Conservation (phyloP, 2,113 vertebrate species). For the Oplegnathus fasciatus region DNA sequence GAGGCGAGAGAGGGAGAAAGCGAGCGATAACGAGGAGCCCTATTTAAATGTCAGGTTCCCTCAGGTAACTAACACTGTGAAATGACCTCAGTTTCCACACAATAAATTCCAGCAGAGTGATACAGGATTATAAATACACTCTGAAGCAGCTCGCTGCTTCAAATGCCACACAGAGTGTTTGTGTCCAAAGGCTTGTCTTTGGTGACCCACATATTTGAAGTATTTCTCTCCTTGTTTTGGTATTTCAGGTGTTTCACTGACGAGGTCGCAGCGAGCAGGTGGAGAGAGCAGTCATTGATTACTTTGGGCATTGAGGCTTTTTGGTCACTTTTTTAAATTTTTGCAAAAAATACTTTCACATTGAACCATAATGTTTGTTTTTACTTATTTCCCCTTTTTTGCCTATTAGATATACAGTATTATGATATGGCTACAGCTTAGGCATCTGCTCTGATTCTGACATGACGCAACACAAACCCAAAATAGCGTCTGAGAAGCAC, state of each 20-base stretch:
- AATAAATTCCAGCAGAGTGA: constrained; percentile 49
- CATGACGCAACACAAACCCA: not conserved
- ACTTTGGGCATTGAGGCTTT: not conserved
- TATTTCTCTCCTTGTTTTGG: not conserved
- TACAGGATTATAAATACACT: constrained; percentile 36
- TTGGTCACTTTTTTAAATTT: not conserved
- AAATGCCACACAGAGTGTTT: not conserved
- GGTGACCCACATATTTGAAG: constrained; percentile 5
- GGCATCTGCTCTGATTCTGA: not conserved
- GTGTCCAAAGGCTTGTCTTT: constrained; percentile 2
- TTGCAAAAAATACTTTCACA: too few relatives aligned
- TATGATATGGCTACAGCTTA: not conserved
- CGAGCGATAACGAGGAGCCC: constrained; percentile 54
- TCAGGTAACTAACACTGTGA: constrained; percentile 64
- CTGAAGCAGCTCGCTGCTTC: constrained; percentile 21
- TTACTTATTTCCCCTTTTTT: not conserved
- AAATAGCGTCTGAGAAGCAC: not conserved
- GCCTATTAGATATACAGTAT: not conserved
- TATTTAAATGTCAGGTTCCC: constrained; percentile 70
- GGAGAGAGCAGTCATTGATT: not conserved
- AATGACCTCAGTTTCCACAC: constrained; percentile 58
- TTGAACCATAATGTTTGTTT: not conserved
- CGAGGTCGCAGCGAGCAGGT: too few relatives aligned
- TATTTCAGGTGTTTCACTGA: not conserved
- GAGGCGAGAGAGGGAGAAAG: constrained; percentile 20